Evolutionary conservation across 2,113 vertebrate genomes (phyloP).

Genomic region (Trinectes maculatus): DNA sequence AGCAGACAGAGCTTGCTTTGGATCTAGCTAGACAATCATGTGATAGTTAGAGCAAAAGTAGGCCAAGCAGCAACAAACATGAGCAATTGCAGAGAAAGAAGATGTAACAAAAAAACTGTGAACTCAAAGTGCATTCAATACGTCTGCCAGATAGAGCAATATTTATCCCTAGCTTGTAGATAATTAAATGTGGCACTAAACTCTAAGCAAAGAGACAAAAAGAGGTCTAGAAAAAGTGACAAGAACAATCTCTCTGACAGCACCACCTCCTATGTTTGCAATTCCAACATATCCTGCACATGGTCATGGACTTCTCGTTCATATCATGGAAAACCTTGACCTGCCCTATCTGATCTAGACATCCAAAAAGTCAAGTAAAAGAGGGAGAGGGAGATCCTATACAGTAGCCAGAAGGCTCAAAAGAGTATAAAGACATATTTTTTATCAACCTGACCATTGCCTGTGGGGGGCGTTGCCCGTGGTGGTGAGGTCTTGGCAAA

Average conservation of each 20-base stretch:
- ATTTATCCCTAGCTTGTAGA: neutral
- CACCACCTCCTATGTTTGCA: no score
- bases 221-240: no score
- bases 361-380: no score
- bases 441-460: no score
- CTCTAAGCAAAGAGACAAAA: no score
- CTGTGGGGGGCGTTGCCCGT: no score
- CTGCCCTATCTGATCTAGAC: neutral
- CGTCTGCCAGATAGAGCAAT: conserved; percentile 7
- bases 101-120: conserved; percentile 12
- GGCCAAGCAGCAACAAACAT: conserved; percentile 9
- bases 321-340: neutral
- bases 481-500: no score
- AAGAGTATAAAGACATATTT: neutral
- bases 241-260: no score
- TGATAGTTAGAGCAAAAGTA: conserved; percentile 29
- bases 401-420: neutral
- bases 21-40: conserved; percentile 11
- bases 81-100: neutral
- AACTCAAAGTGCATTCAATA: conserved; percentile 15
- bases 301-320: no score
- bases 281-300: no score
- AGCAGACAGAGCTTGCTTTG: conserved; percentile 14
- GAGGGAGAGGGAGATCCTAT: neutral
- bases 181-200: no score